Percentiles rank a stretch among this genome's conserved stretches.
These are phyloP conservation scores for Saxidomus purpurata DNA, from an alignment of 1,140 invertebrate genomes.

Conservation along the genomic window DNA sequence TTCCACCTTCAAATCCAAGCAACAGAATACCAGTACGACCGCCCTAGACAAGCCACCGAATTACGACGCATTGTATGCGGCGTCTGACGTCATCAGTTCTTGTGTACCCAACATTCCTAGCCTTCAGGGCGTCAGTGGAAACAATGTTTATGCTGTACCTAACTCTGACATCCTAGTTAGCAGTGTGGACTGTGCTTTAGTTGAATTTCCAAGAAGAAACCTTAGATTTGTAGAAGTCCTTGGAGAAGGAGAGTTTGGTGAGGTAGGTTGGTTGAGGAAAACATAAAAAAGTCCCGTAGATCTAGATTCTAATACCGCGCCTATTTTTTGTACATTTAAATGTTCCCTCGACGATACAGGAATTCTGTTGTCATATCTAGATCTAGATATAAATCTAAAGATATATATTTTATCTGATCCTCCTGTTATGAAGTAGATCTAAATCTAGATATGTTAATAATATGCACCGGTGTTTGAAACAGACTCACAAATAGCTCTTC, in stretches of 20 bases:
- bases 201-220: slow-evolving; percentile 92
- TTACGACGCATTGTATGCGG: slow-evolving; percentile 91
- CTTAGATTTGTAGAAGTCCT: slow-evolving; percentile 93
- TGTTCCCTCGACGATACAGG: no score
- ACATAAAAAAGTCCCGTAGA: no score
- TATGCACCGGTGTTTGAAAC: no score
- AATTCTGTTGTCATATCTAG: no score
- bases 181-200: slow-evolving; percentile 85
- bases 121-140: slow-evolving; percentile 87
- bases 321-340: no score
- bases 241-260: slow-evolving; percentile 93
- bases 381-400: no score
- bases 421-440: no score
- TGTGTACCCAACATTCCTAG: slow-evolving; percentile 83
- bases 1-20: slow-evolving; percentile 56
- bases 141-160: slow-evolving; percentile 86
- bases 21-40: slow-evolving; percentile 41
- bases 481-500: no score
- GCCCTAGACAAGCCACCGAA: slow-evolving; percentile 87
- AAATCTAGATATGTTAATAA: no score
- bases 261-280: slow-evolving; percentile 90
- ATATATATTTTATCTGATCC: no score
- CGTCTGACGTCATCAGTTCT: slow-evolving; percentile 88
- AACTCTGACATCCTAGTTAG: slow-evolving; percentile 87
- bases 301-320: no score